Conservation (phyloP, 2,888 invertebrate genomes). For the Elgonia sp. region DNA sequence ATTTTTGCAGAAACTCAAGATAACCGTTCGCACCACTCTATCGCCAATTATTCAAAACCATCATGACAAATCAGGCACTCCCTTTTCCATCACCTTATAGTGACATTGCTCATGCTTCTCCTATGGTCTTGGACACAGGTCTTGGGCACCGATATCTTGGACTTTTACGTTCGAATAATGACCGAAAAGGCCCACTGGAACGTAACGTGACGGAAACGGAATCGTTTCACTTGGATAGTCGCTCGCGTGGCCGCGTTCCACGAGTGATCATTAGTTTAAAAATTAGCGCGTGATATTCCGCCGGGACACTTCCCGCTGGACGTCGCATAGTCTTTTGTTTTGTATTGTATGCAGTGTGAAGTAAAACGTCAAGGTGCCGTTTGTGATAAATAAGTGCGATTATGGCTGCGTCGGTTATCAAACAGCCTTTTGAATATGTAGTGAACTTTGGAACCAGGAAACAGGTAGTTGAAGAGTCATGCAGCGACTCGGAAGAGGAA, state of each 20-base stretch:
- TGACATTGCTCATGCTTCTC: no score
- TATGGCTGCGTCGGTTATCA: constrained; percentile 32
- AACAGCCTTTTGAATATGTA: constrained; percentile 25
- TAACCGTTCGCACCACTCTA: no score
- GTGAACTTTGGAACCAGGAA: constrained; percentile 41
- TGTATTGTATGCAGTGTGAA: constrained; percentile 2
- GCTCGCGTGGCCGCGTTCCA: constrained; percentile 28
- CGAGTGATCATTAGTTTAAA: constrained; percentile 44
- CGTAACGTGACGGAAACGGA: constrained; percentile 38
- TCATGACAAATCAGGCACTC: no score
- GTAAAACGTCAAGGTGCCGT: constrained; percentile 17
- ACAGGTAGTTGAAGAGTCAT: constrained; percentile 31
- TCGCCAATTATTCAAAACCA: no score
- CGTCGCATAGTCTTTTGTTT: constrained; percentile 22
- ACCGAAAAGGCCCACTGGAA: constrained; percentile 38
- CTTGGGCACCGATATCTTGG: no score
- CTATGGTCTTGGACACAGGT: no score
- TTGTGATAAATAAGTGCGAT: constrained; percentile 24
- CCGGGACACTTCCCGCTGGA: constrained; percentile 31
- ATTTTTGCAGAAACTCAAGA: no score
- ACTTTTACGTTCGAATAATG: constrained; percentile 27
- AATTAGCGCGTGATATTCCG: constrained; percentile 60
- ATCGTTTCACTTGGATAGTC: constrained; percentile 40
- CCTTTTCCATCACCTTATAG: no score
- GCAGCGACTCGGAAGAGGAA: constrained; percentile 51